Evolutionary conservation across 2,113 vertebrate genomes (phyloP).

Genomic region (Seriola quinqueradiata): DNA sequence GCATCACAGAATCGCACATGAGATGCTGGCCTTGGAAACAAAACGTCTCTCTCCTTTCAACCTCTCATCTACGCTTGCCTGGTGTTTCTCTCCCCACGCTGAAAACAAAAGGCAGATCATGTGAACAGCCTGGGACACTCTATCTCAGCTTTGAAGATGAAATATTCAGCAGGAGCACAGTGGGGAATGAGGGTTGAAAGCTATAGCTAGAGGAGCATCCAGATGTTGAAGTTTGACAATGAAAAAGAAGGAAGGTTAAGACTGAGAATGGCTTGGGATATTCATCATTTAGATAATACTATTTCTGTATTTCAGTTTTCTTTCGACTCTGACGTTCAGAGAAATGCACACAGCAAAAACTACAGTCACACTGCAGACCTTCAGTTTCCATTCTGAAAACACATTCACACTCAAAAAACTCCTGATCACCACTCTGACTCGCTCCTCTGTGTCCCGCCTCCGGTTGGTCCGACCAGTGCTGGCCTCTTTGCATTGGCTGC

Average conservation of each 20-base stretch:
- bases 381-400: neutral
- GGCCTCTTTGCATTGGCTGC: too few relatives aligned
- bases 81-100: conserved; percentile 15
- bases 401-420: too few relatives aligned
- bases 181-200: conserved; percentile 28
- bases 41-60: conserved; percentile 56
- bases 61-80: conserved; percentile 24
- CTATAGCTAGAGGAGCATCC: neutral
- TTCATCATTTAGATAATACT: neutral
- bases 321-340: too few relatives aligned
- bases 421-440: too few relatives aligned
- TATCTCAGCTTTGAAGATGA: conserved; percentile 60
- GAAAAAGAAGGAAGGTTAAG: neutral
- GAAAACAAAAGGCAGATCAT: conserved; percentile 48
- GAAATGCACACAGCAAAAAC: too few relatives aligned
- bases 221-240: conserved; percentile 34
- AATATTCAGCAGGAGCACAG: conserved; percentile 71
- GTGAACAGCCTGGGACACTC: conserved; percentile 48
- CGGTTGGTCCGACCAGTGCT: too few relatives aligned
- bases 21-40: conserved; percentile 46
- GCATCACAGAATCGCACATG: conserved; percentile 22
- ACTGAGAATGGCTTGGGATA: neutral
- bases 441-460: too few relatives aligned
- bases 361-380: too few relatives aligned
- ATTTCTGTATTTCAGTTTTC: neutral